These are phyloP conservation scores for Catharus bicknelli DNA, from an alignment of 2,113 vertebrate genomes.

Conservation along the genomic window DNA sequence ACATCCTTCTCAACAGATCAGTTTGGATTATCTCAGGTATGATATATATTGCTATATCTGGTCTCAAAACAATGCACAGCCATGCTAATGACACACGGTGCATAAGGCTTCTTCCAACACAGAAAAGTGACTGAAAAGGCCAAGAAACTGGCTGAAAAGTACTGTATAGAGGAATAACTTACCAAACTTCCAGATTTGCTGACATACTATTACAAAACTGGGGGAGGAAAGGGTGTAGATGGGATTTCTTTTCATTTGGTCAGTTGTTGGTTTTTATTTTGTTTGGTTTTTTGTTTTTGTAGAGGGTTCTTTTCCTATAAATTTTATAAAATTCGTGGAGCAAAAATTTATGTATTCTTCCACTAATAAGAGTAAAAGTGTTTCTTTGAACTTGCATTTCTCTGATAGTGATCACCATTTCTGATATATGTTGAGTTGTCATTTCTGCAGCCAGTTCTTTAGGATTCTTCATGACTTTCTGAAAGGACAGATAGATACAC, in stretches of 20 bases:
- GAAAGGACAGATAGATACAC: accelerated
- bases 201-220: accelerated
- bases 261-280: too few species aligned
- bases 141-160: background rate
- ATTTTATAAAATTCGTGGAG: background rate
- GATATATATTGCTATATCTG: accelerated
- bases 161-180: background rate
- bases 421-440: background rate
- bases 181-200: accelerated
- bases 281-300: too few species aligned
- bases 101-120: background rate
- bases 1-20: background rate
- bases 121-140: too few species aligned
- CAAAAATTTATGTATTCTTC: accelerated
- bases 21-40: background rate
- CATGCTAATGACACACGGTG: accelerated
- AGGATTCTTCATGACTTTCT: background rate
- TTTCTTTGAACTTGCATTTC: background rate
- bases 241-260: background rate
- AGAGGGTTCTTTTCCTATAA: accelerated
- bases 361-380: accelerated
- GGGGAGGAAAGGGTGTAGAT: accelerated
- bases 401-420: accelerated
- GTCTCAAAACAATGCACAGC: accelerated
- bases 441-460: background rate